Conservation (phyloP, 2,797 vertebrate genomes). For the Phataginus tricuspis region DNA sequence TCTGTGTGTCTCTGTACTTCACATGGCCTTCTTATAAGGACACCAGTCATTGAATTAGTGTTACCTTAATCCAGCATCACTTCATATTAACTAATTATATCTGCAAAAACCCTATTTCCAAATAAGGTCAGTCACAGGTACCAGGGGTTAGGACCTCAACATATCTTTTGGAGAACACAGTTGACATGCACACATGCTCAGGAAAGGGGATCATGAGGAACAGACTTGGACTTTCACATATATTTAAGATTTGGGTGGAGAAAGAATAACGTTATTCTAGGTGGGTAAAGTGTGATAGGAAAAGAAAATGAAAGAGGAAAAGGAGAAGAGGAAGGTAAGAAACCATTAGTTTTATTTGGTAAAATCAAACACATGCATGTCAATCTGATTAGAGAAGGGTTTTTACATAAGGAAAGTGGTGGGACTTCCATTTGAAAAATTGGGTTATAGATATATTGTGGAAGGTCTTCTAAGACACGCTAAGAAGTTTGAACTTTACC, state of each 20-base stretch:
- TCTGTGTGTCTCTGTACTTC: background rate
- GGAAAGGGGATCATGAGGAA: background rate
- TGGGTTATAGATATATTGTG: background rate
- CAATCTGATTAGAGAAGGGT: background rate
- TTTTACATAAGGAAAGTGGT: background rate
- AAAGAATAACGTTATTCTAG: background rate
- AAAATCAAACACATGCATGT: background rate
- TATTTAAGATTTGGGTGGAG: slow-evolving; percentile 23
- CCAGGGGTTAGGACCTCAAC: background rate
- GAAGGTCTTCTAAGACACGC: background rate
- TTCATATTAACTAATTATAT: background rate
- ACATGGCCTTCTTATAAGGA: background rate
- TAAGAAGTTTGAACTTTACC: background rate
- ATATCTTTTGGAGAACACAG: background rate
- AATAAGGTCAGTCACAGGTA: background rate
- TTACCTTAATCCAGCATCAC: background rate
- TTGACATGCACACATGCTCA: background rate
- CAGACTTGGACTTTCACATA: background rate
- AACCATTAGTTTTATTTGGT: background rate
- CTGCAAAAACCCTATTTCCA: background rate
- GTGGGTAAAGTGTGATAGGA: background rate
- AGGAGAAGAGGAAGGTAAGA: background rate
- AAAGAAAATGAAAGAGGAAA: background rate
- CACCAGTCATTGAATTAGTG: background rate
- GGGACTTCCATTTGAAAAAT: slow-evolving; percentile 16